Percentiles rank a stretch among this genome's conserved stretches.
Conservation (phyloP, 2,113 vertebrate species). For the Tenebrosternarchus preto region DNA sequence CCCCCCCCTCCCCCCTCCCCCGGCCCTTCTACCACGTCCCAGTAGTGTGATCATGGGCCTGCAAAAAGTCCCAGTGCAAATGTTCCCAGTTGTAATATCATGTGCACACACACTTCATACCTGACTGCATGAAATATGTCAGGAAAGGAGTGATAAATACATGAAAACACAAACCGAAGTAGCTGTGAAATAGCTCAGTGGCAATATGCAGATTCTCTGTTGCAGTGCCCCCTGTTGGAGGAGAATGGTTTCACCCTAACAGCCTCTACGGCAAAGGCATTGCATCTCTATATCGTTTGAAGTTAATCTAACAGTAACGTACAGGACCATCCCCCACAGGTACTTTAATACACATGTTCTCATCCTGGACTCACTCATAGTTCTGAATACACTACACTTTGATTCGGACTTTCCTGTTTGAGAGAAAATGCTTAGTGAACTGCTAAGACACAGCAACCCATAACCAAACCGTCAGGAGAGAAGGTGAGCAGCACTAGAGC, state of each 20-base stretch:
- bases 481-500: too few relatives aligned
- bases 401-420: neutral
- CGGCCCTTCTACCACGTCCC: conserved; percentile 26
- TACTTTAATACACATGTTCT: too few relatives aligned
- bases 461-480: neutral
- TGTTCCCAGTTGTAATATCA: neutral
- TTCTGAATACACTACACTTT: too few relatives aligned
- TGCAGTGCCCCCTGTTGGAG: neutral
- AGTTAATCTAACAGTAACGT: too few relatives aligned
- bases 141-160: conserved; percentile 44
- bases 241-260: neutral
- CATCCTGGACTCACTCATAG: too few relatives aligned
- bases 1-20: conserved; percentile 21
- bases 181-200: neutral
- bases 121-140: conserved; percentile 48
- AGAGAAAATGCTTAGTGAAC: neutral
- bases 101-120: conserved; percentile 10
- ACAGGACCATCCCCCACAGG: too few relatives aligned
- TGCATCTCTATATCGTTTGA: too few relatives aligned
- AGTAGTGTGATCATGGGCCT: neutral
- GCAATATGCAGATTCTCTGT: neutral
- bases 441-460: neutral
- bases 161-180: conserved; percentile 41
- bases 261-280: neutral
- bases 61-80: conserved; percentile 10